Evolutionary conservation across 2,113 vertebrate genomes (phyloP).

Genomic region (Egretta garzetta): DNA sequence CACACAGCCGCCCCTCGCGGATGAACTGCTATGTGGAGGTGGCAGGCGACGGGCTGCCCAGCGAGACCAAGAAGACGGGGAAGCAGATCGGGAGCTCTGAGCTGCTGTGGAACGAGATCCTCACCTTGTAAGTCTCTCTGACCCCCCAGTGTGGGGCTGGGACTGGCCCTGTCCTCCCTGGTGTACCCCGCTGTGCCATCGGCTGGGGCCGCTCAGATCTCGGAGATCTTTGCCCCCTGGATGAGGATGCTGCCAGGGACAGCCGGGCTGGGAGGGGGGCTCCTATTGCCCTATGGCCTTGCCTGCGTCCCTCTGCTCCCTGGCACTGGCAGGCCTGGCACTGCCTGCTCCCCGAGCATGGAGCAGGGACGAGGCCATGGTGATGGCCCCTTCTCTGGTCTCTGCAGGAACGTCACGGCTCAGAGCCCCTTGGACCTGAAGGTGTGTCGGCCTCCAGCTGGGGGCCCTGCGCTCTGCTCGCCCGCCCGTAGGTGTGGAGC

Average conservation of each 20-base stretch:
- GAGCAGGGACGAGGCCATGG: fast-evolving
- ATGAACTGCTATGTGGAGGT: constrained; percentile 94
- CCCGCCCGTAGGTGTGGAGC: background rate
- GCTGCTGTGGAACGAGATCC: constrained; percentile 94
- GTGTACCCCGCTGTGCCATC: fast-evolving
- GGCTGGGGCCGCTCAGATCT: fast-evolving
- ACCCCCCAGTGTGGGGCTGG: background rate
- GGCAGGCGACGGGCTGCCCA: constrained; percentile 85
- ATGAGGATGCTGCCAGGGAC: fast-evolving
- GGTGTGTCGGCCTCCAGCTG: constrained; percentile 70
- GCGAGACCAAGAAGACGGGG: constrained; percentile 92
- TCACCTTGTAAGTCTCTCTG: constrained; percentile 80
- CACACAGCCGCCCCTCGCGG: constrained; percentile 80
- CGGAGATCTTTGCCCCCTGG: background rate
- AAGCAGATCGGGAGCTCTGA: constrained; percentile 90
- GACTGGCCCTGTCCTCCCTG: fast-evolving
- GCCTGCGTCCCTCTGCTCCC: background rate
- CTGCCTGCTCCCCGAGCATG: fast-evolving
- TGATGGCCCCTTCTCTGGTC: background rate
- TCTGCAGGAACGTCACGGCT: constrained; percentile 89
- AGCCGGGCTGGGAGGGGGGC: background rate
- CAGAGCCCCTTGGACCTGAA: constrained; percentile 93
- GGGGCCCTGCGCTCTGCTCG: background rate
- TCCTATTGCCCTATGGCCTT: fast-evolving
- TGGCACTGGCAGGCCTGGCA: background rate